Base-by-base conservation (phyloP, 2,797 vertebrate species). In the Phylloscopus collybita region DNA sequence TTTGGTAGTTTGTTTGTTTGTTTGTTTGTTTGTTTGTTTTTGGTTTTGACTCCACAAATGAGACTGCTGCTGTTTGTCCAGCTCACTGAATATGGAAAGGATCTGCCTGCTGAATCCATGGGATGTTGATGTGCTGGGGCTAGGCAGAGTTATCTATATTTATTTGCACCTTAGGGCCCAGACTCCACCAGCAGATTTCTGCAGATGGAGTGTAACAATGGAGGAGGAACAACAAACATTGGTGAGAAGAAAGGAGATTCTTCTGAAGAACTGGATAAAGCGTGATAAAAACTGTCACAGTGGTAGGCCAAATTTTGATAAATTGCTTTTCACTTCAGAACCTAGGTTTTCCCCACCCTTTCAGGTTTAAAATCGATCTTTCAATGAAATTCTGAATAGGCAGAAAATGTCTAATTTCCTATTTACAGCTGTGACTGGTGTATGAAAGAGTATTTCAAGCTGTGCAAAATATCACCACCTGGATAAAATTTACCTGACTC, bases 391-490 rank as follows among this genome's bases (percentile, higher is more conserved):
- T 79, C 45, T 83, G 53, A 73, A 74, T 71, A 80, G 14, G 7
- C 36, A 76, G 47, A 66, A 86, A 67, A 76, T 38, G 12, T 50
- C 27, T 91, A 73, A 89, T 75, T 89, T 78, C 22, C 51, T 69
- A 40, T 79, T 70, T 87, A 47, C 44, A 89, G 14, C 40, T 80
- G 67, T 70, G 70, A 76, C 8, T 62, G 5, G 2, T 87, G 9
- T 62, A 60, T 75, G 51, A 87, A 92, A 91, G 44, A 10, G 19
- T 76, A 47, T 69, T 94, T 90, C 78, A 93, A 90, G 54, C 62
- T 76, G 82, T 85, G 62, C 9, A 75, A 94, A 86, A 66, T 72
- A 65, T 66, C n/a, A 81, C 13, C 23, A 87, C 25, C 20, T 80
- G 64, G 30, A 61, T 66, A 91, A 91, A 93, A 89, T 88, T 95